These are phyloP conservation scores for Atrina japonica DNA, from an alignment of 2,888 invertebrate genomes.

Conservation along the genomic window DNA sequence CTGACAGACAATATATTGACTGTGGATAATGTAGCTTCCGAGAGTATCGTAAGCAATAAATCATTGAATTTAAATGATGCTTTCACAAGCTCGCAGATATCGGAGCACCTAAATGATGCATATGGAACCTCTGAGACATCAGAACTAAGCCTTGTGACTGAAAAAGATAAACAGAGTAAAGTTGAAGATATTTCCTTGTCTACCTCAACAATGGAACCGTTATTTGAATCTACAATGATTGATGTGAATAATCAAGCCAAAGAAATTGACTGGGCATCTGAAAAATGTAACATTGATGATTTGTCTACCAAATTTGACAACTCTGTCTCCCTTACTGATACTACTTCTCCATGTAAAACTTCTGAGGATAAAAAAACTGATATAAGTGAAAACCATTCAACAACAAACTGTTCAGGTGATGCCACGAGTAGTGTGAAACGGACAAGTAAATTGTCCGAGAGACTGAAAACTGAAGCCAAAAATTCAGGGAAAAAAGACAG, in stretches of 20 bases:
- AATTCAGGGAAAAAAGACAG: background rate
- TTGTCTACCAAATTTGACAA: slow-evolving; percentile 16
- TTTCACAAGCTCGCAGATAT: background rate
- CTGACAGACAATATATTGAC: no score
- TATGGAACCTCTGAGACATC: slow-evolving; percentile 20
- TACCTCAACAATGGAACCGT: slow-evolving; percentile 38
- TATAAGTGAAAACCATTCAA: slow-evolving; percentile 2
- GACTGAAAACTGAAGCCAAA: background rate
- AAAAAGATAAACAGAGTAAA: slow-evolving; percentile 19
- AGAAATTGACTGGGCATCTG: no score
- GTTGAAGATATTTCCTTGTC: slow-evolving; percentile 34
- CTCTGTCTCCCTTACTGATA: slow-evolving; percentile 11
- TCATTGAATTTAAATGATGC: background rate
- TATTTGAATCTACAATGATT: slow-evolving; percentile 43
- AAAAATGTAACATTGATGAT: background rate
- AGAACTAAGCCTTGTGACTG: slow-evolving; percentile 22
- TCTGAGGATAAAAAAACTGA: background rate
- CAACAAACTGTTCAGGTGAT: slow-evolving; percentile 3
- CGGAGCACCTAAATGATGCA: slow-evolving; percentile 24
- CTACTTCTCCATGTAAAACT: background rate
- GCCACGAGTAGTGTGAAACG: no score
- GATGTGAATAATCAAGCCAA: slow-evolving; percentile 11
- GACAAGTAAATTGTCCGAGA: background rate
- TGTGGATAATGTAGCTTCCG: background rate
- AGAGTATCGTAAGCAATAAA: background rate